A percentile compares a stretch with the other conserved stretches of the same genome.
These are phyloP conservation scores for Mythimna impura DNA, from an alignment of 2,888 invertebrate species.

Conservation along the genomic window DNA sequence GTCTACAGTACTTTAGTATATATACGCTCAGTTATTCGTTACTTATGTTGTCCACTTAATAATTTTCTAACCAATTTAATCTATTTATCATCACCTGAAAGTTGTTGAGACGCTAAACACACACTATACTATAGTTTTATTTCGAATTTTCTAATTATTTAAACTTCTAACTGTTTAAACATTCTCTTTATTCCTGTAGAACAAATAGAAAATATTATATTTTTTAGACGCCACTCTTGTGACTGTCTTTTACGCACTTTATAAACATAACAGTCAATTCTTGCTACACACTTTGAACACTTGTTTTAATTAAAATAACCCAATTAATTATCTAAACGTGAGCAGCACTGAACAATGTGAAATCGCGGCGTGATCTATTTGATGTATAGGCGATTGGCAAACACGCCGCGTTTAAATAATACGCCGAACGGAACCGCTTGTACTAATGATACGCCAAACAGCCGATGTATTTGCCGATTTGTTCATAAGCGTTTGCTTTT, in stretches of 20 bases:
- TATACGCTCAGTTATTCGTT: neutral
- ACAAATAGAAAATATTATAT: neutral
- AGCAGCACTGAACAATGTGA: constrained; percentile 42
- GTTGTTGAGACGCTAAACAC: neutral
- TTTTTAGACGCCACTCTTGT: neutral
- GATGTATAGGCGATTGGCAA: constrained; percentile 53
- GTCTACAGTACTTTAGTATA: no score
- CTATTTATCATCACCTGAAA: no score
- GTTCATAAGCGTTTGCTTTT: constrained; percentile 58
- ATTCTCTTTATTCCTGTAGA: neutral
- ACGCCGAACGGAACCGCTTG: constrained; percentile 45
- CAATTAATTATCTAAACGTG: constrained; percentile 51
- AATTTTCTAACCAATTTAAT: neutral
- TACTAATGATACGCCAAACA: constrained; percentile 51
- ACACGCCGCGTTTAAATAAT: constrained; percentile 56
- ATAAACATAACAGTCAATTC: neutral
- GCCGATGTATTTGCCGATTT: constrained; percentile 56
- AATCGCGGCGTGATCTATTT: constrained; percentile 59
- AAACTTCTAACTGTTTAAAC: neutral
- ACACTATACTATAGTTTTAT: neutral
- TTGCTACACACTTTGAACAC: neutral
- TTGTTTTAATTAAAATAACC: constrained; percentile 39
- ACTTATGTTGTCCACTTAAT: neutral
- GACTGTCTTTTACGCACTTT: no score
- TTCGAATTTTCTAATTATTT: neutral